These are phyloP conservation scores for Lottia gigantea DNA, from an alignment of 2,888 invertebrate species.

Conservation along the genomic window DNA sequence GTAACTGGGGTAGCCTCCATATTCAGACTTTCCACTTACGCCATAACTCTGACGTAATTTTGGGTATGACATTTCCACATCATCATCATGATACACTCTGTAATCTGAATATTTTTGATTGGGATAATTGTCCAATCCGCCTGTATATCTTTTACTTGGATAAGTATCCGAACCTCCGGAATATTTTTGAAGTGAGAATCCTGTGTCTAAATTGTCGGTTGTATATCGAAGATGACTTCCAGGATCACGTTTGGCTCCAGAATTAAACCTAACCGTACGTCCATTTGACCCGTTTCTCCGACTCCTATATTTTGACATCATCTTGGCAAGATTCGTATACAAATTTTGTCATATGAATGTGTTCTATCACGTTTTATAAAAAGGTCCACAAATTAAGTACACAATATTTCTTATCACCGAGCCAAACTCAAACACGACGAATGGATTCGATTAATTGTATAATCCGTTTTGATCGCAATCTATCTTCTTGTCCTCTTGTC, in stretches of 20 bases:
- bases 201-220: neutral
- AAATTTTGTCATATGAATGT: too few species aligned
- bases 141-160: neutral
- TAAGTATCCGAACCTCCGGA: neutral
- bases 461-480: too few species aligned
- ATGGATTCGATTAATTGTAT: too few species aligned
- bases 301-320: neutral
- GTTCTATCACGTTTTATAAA: too few species aligned
- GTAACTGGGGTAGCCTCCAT: neutral
- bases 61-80: neutral
- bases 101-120: neutral
- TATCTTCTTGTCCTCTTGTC: too few species aligned
- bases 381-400: too few species aligned
- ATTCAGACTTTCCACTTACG: neutral
- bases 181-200: constrained; percentile 1
- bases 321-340: neutral
- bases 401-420: too few species aligned
- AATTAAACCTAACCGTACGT: neutral
- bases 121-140: neutral
- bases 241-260: neutral
- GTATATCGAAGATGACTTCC: constrained; percentile 1
- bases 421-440: too few species aligned
- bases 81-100: too few species aligned
- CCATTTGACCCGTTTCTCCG: neutral
- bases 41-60: neutral